phyloP scores from a whole-genome alignment of 2,113 vertebrate genomes.

The Cephalopterus ornatus region DNA sequence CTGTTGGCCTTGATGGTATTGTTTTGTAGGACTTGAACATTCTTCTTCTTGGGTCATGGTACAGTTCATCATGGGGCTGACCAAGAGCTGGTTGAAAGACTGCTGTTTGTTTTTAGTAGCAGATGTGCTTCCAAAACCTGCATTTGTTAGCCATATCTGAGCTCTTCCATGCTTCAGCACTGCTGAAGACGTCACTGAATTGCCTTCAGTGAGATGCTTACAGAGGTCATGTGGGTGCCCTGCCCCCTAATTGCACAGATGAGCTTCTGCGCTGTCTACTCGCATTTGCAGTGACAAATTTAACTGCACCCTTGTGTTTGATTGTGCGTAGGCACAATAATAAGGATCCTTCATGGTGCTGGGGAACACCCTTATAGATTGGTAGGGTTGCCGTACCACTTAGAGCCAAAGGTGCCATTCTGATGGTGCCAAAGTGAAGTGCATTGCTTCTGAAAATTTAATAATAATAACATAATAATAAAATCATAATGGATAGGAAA shows the following conservation, averaged over 20 bases:
- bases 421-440: not conserved
- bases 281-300: not conserved
- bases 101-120: not conserved
- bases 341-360: not conserved
- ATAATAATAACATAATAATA: not conserved
- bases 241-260: not conserved
- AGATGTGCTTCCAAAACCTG: not conserved
- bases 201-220: not conserved
- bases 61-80: not conserved
- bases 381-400: rapidly evolving
- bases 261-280: not conserved
- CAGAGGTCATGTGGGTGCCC: not conserved
- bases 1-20: not conserved
- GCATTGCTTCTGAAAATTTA: not conserved
- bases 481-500: not conserved
- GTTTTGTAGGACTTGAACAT: not conserved
- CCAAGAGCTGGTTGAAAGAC: not conserved
- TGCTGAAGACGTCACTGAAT: not conserved
- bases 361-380: not conserved
- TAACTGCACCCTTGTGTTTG: not conserved
- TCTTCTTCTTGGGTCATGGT: not conserved
- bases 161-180: not conserved
- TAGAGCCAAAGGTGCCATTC: not conserved
- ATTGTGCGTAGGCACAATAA: not conserved
- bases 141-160: not conserved